Evolutionary conservation across 2,888 invertebrate genomes (phyloP).

Genomic region (Cantharis flavilabris): DNA sequence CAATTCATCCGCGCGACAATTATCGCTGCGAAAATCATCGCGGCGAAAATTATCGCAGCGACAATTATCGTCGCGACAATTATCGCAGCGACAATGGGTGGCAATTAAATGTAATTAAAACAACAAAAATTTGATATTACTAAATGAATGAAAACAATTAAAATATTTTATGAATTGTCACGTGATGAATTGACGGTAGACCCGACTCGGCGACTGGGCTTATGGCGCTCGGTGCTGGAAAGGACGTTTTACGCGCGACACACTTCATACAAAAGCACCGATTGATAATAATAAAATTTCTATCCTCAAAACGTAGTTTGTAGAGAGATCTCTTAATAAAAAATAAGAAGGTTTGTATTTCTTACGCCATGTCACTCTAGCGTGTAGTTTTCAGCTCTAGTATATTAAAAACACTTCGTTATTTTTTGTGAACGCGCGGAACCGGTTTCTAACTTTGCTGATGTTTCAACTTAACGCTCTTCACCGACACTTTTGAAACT

Average conservation of each 20-base stretch:
- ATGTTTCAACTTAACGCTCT: not conserved
- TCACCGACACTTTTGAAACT: not conserved
- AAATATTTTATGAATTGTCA: no score
- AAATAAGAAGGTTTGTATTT: not conserved
- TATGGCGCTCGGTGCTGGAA: not conserved
- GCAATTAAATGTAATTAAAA: no score
- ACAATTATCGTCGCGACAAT: no score
- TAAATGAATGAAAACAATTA: no score
- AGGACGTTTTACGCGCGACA: not conserved
- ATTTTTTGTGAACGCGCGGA: not conserved
- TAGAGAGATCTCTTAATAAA: not conserved
- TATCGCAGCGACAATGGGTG: no score
- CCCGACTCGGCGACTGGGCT: not conserved
- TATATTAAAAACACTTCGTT: not conserved
- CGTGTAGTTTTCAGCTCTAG: not conserved
- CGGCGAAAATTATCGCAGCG: no score
- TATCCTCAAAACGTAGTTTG: not conserved
- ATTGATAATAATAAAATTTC: slow-evolving; percentile 2
- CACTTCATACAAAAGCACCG: not conserved
- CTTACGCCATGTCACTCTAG: not conserved
- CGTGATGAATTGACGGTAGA: no score
- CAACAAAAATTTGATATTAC: no score
- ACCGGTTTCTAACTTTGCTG: not conserved
- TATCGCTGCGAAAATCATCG: no score
- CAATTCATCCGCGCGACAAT: no score